Base-by-base conservation (phyloP, 2,888 invertebrate species). In the Drosophila anomalata region DNA sequence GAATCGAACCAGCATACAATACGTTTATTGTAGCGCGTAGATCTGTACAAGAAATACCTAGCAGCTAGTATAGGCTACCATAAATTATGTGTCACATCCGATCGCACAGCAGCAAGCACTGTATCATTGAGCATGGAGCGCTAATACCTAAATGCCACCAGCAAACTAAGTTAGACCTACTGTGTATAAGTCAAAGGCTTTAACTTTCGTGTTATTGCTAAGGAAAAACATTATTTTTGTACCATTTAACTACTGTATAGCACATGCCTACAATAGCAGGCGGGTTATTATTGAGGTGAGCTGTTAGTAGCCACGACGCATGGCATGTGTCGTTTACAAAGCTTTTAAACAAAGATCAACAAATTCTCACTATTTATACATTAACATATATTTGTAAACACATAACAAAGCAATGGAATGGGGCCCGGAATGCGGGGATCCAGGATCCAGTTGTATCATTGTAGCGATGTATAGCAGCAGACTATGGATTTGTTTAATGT, bases 291-390 rank as follows among this genome's bases (percentile, higher is more conserved):
- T 56, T 39, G 66, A 72, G 62, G 26, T 42, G 72, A 62, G 80
- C 73, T 61, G 70, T 51, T 31, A 26, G 39, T 56, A 33, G 42
- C 63, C 46, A 29, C 55, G 63, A 76, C 67, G 59, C 56, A 31
- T 46, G 63, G 59, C 56, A 31, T 46, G 63, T 71, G 71, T 83
- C 70, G 69, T 71, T 73, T 66, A 61, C 85, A 87, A 87, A 85
- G 82, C 86, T 87, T 87, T 82, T 85, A 87, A 85, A 77, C 56
- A 46, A 60, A 44, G 41, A 55, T 57, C 65, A 22, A 77, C 47
- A 60, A 87, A 82, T 82, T 82, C 88, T 87, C 87, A 82, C 70
- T 75, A 69, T 73, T 68, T 79, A 82, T 77, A 68, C 53, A 77
- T 54, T 63, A 48, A 84, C 14, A 66, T 47, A 56, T 54, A 67